Conservation (phyloP, 2,113 vertebrate species). For the Promerops cafer region DNA sequence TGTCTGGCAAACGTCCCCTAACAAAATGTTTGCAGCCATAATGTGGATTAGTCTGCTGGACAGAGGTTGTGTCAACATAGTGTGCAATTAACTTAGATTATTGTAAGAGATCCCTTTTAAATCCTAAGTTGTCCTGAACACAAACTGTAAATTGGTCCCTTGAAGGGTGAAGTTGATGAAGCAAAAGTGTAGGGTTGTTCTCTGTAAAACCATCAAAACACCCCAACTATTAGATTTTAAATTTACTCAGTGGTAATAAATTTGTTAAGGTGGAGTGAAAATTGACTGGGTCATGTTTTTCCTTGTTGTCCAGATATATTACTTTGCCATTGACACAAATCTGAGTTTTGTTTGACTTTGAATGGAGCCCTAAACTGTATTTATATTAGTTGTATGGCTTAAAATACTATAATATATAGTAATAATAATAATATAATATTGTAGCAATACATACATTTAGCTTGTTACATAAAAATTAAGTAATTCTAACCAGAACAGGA, state of each 20-base stretch:
- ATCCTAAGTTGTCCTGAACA: neutral
- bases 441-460: neutral
- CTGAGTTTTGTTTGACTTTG: neutral
- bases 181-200: neutral
- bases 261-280: neutral
- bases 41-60: neutral
- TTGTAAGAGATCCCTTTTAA: neutral
- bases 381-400: neutral
- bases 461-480: neutral
- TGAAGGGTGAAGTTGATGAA: neutral
- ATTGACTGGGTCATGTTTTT: neutral
- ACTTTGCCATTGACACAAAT: neutral
- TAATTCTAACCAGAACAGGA: neutral
- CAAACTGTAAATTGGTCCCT: neutral
- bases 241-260: neutral
- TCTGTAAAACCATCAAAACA: neutral
- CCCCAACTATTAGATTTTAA: neutral
- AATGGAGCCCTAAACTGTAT: neutral
- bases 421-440: neutral
- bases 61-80: neutral
- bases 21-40: neutral
- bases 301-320: neutral
- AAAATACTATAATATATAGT: neutral
- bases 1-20: neutral
- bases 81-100: neutral